A percentile compares a stretch with the other conserved stretches of the same genome.
Conservation (phyloP, 2,113 vertebrate genomes). For the Sakesphorus luctuosus region DNA sequence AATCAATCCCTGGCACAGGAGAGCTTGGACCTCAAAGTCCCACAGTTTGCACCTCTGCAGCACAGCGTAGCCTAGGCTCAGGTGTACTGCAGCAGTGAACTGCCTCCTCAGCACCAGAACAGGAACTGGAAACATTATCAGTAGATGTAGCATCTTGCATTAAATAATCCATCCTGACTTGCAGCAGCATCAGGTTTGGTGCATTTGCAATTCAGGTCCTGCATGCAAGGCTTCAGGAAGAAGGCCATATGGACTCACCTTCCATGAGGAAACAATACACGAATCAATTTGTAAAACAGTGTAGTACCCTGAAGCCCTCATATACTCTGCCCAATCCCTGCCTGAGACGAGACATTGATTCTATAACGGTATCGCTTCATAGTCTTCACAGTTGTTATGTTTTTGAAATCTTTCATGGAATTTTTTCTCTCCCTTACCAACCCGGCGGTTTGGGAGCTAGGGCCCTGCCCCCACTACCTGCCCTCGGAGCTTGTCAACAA, state of each 20-base stretch:
- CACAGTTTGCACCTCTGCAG: not conserved
- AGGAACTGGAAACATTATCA: not conserved
- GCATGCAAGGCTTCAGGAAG: not conserved
- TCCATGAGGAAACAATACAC: not conserved
- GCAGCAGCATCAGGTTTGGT: not conserved
- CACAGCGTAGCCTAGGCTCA: not conserved
- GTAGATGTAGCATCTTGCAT: not conserved
- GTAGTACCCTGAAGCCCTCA: not conserved
- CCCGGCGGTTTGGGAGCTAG: no score
- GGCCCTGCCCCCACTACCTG: no score
- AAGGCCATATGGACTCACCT: not conserved
- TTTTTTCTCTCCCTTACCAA: no score
- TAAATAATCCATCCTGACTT: not conserved
- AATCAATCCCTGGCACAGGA: not conserved
- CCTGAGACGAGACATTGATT: not conserved
- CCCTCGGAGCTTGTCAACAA: no score
- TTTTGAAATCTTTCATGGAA: no score
- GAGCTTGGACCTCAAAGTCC: not conserved
- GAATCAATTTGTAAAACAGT: not conserved
- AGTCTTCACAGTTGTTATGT: not conserved
- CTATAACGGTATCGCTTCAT: not conserved
- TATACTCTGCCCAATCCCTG: not conserved
- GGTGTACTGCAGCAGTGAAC: not conserved
- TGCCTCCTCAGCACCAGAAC: not conserved
- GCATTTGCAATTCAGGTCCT: not conserved